Evolutionary conservation across 2,888 invertebrate species (phyloP), one percentile per base, ranked within the genome.

Genomic region (Synanthedon myopaeformis): DNA sequence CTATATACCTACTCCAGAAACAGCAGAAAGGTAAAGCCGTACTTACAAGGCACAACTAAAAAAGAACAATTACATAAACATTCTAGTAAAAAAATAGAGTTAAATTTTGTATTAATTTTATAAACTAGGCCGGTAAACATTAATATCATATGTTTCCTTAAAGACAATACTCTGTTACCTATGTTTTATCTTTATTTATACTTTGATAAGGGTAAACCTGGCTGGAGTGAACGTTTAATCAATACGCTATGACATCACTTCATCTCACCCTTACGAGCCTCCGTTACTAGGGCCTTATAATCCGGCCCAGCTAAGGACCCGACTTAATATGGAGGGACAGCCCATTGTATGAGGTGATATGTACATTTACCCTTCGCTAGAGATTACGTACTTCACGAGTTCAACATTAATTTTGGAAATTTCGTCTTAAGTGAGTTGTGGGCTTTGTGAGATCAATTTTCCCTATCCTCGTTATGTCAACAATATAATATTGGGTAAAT

Each of bases 311-410:
- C 64, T 65, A 70, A 67, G 70, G 70, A 66, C 70, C 64, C 73
- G 67, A 66, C 74, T 76, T 82, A 82, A 81, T 82, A 82, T 74
- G 74, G 72, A 80, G 78, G 82, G 80, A 75, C 78, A 70, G 64
- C 62, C 74, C 60, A 78, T 82, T 77, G 78, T 79, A 79, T 67
- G 71, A 75, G 74, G 76, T 76, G 79, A 71, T 79, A 79, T 68
- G 72, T 70, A 74, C 75, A 70, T 72, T 74, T 72, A 75, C 73
- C 78, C 79, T 72, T 65, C 61, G 63, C 62, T 61, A 67, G 63
- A 79, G 77, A 80, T 82, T 82, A 78, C 76, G 71, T 72, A 69
- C 66, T 64, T 66, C 63, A 61, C 59, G 70, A 74, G 72, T 72
- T 76, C 69, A 71, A 65, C 68, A 75, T 79, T 82, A 78, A 82